These are phyloP conservation scores for Gonatopus flavifemur DNA, from an alignment of 1,140 invertebrate species.

Conservation along the genomic window DNA sequence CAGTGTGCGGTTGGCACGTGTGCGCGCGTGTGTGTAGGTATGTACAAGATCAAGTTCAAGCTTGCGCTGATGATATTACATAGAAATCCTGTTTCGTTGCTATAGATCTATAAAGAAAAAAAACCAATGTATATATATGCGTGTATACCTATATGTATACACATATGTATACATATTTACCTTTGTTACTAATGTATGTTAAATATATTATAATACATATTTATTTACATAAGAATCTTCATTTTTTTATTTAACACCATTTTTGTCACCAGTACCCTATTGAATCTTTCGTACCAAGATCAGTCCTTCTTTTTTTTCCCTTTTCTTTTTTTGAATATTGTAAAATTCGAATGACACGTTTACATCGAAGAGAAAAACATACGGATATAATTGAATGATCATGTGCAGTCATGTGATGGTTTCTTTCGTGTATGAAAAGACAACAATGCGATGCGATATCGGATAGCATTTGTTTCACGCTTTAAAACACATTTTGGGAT, in stretches of 20 bases:
- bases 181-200: conserved; percentile 51
- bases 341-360: too few relatives aligned
- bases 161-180: conserved; percentile 22
- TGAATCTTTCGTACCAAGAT: too few relatives aligned
- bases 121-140: conserved; percentile 11
- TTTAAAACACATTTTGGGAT: too few relatives aligned
- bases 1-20: conserved; percentile 12
- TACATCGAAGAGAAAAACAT: too few relatives aligned
- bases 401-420: too few relatives aligned
- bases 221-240: conserved; percentile 34
- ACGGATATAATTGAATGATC: too few relatives aligned
- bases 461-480: too few relatives aligned
- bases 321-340: too few relatives aligned
- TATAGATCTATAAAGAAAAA: conserved; percentile 6
- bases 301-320: too few relatives aligned
- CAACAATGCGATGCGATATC: too few relatives aligned
- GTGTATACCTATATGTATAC: background rate
- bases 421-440: too few relatives aligned
- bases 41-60: background rate
- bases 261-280: too few relatives aligned
- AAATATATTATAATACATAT: conserved; percentile 49
- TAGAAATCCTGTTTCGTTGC: conserved; percentile 9
- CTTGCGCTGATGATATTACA: conserved; percentile 13
- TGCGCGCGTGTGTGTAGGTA: conserved; percentile 1
- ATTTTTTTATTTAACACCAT: conserved; percentile 2